Evolutionary conservation across 2,888 invertebrate genomes (phyloP), one percentile per base, ranked within the genome.

Genomic region (Nomada flava): DNA sequence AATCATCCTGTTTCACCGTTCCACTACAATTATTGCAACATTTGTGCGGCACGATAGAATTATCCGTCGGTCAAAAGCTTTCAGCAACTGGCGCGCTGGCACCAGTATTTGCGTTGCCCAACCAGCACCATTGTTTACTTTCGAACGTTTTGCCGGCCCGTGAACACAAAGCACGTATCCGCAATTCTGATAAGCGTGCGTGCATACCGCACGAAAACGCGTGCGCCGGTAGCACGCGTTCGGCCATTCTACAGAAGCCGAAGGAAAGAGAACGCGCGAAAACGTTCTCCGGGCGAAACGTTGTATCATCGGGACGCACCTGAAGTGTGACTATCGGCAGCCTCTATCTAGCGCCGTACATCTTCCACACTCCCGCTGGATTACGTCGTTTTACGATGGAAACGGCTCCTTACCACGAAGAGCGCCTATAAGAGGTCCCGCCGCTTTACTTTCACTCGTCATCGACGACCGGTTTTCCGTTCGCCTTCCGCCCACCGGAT

Each of bases 251-350:
- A 53, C 64, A 44, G 64, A 67, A 42, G 53, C 15, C 10, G 57
- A 57, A 15, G 23, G 69, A 63, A 63, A 65, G 70, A 69, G 77
- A 69, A 83, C 79, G 80, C 36, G 73, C 63, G 57, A 65, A 57
- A 65, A 57, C 70, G 79, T 86, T 52, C 57, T 13, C 26, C 47
- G n/a, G 20, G 90, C 85, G 88, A 90, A 91, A 90, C 89, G 89
- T 93, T 92, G 92, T 93, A 93, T 92, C 92, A 92, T 92, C 90
- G 90, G 85, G 83, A 63, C 85, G 76, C 87, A 77, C 90, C 84
- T 86, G 89, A 85, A 89, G 89, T 91, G 92, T 92, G 89, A 93
- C 93, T 93, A 93, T 93, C 93, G 85, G 70, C 83, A 83, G 89
- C 87, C 91, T 91, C 91, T 90, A 87, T 89, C 87, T 88, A 84